A percentile compares a stretch with the other conserved stretches of the same genome.
These are phyloP conservation scores for Spheniscus mendiculus DNA, from an alignment of 2,113 vertebrate species.

Conservation along the genomic window DNA sequence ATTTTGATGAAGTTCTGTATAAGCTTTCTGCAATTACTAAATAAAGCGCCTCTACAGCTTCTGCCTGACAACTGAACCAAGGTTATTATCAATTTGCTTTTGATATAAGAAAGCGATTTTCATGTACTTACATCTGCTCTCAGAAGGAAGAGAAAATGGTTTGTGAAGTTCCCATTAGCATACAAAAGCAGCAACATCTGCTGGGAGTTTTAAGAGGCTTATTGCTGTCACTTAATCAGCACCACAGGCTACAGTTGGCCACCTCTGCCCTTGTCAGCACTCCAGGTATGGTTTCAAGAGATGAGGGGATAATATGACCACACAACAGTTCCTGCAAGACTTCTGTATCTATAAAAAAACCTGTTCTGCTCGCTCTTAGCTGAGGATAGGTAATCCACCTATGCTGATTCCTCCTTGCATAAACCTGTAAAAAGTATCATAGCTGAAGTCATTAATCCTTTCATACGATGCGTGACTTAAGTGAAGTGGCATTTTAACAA, in stretches of 20 bases:
- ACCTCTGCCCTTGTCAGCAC: not conserved
- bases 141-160: conserved; percentile 60
- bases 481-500: not conserved
- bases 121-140: conserved; percentile 48
- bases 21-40: conserved; percentile 58
- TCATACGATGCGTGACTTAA: not conserved
- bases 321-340: not conserved
- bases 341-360: not conserved
- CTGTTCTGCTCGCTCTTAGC: not conserved
- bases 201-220: conserved; percentile 38
- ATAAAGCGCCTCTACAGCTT: conserved; percentile 9
- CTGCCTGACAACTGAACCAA: conserved; percentile 53
- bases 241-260: not conserved
- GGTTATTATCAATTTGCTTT: conserved; percentile 67
- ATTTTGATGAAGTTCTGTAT: conserved; percentile 63
- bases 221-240: conserved; percentile 13
- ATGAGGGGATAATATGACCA: not conserved
- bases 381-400: not conserved
- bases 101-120: conserved; percentile 54
- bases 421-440: not conserved
- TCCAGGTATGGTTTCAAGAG: not conserved
- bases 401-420: not conserved
- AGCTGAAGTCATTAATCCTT: conserved; percentile 8
- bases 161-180: conserved; percentile 44
- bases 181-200: conserved; percentile 58